Percentiles rank a stretch among this genome's conserved stretches.
Conservation (phyloP, 2,888 invertebrate species). For the Papilio protenor region DNA sequence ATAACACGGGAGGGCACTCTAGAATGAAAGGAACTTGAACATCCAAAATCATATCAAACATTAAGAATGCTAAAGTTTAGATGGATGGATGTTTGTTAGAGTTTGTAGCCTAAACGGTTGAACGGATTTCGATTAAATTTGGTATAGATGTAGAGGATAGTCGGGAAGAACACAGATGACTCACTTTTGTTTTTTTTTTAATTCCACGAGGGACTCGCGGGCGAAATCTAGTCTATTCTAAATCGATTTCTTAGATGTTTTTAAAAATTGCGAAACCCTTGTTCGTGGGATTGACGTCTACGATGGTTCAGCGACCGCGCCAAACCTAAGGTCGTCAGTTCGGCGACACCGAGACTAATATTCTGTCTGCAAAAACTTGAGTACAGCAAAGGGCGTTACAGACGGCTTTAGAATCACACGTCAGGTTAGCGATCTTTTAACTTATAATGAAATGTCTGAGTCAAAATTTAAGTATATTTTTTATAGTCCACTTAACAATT, state of each 20-base stretch:
- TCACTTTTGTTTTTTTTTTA: no score
- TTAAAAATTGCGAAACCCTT: not conserved
- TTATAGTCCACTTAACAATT: not conserved
- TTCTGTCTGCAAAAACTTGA: conserved; percentile 3
- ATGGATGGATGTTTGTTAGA: no score
- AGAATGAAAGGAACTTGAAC: no score
- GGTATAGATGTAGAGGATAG: no score
- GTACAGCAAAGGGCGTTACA: conserved; percentile 8
- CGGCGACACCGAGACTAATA: conserved; percentile 32
- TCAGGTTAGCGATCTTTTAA: conserved; percentile 9
- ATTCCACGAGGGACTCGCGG: no score
- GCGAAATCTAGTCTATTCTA: not conserved
- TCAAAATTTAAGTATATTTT: not conserved
- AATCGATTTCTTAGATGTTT: not conserved
- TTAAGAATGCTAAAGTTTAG: no score
- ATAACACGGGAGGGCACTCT: no score
- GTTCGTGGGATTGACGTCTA: not conserved
- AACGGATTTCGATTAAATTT: no score
- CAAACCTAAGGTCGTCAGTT: conserved; percentile 36
- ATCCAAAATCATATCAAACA: no score
- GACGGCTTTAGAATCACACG: not conserved
- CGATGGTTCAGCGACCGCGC: conserved; percentile 35
- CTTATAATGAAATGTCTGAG: not conserved
- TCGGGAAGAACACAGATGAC: no score
- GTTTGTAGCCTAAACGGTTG: no score